phyloP scores from a whole-genome alignment of 2,797 vertebrate genomes.

The Cyprinella venusta region DNA sequence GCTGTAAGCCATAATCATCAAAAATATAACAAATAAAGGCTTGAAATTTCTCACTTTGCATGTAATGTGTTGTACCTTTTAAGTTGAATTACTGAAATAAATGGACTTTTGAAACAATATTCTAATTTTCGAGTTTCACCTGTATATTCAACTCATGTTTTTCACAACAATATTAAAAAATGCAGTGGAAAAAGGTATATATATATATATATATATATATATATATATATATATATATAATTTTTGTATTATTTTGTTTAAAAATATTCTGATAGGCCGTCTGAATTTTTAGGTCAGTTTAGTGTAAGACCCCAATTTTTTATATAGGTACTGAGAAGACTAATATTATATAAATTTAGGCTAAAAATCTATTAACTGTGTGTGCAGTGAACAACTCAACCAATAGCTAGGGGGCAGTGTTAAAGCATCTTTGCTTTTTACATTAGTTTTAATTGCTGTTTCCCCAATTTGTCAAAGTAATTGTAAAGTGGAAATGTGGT shows the following conservation, averaged over 20 bases:
- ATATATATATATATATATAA: no score
- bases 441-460: slow-evolving; percentile 13
- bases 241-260: neutral
- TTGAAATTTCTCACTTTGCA: no score
- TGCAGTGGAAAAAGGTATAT: no score
- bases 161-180: no score
- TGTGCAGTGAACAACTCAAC: neutral
- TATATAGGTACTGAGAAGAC: neutral
- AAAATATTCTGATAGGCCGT: neutral
- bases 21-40: no score
- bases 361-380: neutral
- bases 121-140: no score
- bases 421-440: slow-evolving; percentile 23
- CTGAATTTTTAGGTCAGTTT: neutral
- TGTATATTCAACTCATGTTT: no score
- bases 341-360: neutral
- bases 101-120: no score
- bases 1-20: no score
- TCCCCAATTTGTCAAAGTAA: slow-evolving; percentile 6
- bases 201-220: no score
- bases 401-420: slow-evolving; percentile 47
- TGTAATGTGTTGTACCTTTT: no score
- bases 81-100: no score
- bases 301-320: neutral
- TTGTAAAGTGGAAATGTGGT: neutral